phyloP scores from a whole-genome alignment of 2,113 vertebrate species.

The Danionella cerebrum region DNA sequence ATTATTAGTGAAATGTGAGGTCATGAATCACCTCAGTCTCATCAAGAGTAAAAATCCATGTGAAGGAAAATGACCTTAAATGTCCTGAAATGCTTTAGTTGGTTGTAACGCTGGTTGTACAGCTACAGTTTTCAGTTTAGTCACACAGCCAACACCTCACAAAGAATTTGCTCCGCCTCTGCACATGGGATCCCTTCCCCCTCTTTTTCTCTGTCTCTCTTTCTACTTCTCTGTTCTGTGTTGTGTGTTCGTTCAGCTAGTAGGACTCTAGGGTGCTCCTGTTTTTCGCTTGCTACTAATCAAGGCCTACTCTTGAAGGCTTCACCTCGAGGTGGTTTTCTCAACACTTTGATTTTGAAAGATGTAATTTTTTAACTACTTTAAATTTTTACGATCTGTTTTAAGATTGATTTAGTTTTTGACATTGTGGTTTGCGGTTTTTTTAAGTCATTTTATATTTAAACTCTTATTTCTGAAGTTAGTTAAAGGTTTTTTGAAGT shows the following conservation, averaged over 20 bases:
- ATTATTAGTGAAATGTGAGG: not conserved
- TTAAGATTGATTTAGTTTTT: no score
- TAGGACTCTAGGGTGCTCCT: constrained; percentile 15
- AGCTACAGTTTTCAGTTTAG: constrained; percentile 14
- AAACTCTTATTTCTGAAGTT: no score
- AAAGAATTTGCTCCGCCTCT: constrained; percentile 36
- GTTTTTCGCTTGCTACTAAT: constrained; percentile 16
- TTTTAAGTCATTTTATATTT: no score
- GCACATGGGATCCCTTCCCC: not conserved
- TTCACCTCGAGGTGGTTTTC: not conserved
- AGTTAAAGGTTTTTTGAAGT: no score
- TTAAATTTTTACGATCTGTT: no score
- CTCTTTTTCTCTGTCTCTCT: not conserved
- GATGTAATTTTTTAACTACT: no score
- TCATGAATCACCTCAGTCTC: not conserved
- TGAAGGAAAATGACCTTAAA: not conserved
- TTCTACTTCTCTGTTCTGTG: constrained; percentile 23
- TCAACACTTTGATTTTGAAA: not conserved
- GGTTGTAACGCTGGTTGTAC: constrained; percentile 4
- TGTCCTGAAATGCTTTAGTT: not conserved
- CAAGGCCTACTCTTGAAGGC: constrained; percentile 11
- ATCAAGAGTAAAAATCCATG: not conserved
- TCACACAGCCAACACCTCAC: constrained; percentile 26
- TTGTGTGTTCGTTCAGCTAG: constrained; percentile 14
- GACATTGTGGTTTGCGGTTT: no score